phyloP scores from a whole-genome alignment of 2,797 vertebrate species.

The Etheostoma perlongum region DNA sequence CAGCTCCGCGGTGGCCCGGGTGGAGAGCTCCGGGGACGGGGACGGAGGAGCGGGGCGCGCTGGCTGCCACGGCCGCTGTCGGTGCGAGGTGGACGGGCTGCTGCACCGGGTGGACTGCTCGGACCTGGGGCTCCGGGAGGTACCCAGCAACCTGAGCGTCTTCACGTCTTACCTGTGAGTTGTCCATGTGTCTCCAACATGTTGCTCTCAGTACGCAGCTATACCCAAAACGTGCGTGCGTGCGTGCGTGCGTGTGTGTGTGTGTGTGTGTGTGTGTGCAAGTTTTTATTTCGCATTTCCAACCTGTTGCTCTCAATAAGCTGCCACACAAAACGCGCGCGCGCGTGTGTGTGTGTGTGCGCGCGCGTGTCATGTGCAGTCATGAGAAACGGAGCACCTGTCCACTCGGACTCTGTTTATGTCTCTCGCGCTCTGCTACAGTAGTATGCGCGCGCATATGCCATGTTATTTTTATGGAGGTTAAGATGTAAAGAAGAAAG shows the following conservation, averaged over 20 bases:
- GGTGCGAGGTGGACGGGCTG: slow-evolving; percentile 86
- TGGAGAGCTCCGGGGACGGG: slow-evolving; percentile 19
- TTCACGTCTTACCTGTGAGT: slow-evolving; percentile 92
- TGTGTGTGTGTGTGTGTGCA: neutral
- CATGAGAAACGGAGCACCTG: slow-evolving; percentile 73
- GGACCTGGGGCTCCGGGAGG: slow-evolving; percentile 85
- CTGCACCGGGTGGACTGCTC: slow-evolving; percentile 89
- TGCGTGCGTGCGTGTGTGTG: slow-evolving; percentile 1
- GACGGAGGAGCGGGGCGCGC: slow-evolving; percentile 36
- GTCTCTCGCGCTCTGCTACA: neutral
- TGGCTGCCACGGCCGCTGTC: slow-evolving; percentile 85
- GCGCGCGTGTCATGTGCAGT: neutral
- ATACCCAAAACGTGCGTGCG: neutral
- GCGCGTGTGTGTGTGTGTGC: no score
- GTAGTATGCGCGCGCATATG: neutral
- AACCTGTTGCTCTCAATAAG: no score
- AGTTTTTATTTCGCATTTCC: no score
- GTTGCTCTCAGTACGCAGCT: neutral
- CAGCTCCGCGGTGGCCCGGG: slow-evolving; percentile 5
- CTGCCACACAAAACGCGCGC: neutral
- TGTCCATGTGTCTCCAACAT: no score
- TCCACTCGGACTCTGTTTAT: slow-evolving; percentile 28
- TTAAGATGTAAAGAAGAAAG: neutral
- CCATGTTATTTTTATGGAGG: neutral
- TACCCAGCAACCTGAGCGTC: slow-evolving; percentile 88